Conservation (phyloP, 2,888 invertebrate species). For the Leucozona laternaria region DNA sequence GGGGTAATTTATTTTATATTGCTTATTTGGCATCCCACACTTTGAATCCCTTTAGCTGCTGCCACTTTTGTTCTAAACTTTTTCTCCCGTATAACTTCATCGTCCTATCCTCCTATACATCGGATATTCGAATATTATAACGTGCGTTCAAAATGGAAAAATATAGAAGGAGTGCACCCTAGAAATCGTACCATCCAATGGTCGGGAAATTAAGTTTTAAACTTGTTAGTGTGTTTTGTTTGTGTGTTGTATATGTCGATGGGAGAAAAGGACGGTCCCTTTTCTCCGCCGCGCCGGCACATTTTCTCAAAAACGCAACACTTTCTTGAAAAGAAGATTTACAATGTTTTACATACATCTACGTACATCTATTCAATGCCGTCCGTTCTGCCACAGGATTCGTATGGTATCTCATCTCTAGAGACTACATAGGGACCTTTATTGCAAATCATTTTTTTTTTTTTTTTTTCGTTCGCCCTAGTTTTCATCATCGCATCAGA, state of each 20-base stretch:
- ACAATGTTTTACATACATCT: constrained; percentile 1
- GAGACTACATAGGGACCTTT: background rate
- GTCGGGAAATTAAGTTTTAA: constrained; percentile 60
- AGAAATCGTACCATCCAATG: constrained; percentile 40
- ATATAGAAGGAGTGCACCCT: background rate
- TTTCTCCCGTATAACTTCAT: constrained; percentile 26
- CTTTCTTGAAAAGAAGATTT: constrained; percentile 5
- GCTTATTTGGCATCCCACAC: constrained; percentile 29
- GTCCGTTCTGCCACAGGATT: background rate
- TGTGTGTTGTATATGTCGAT: background rate
- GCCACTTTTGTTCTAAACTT: background rate
- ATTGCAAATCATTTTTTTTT: constrained; percentile 18
- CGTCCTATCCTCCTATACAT: background rate
- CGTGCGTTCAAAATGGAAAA: constrained; percentile 48
- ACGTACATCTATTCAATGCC: background rate
- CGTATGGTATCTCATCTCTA: constrained; percentile 9
- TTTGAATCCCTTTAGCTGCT: background rate
- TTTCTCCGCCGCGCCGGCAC: background rate
- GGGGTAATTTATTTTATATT: constrained; percentile 54
- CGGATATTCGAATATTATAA: constrained; percentile 1
- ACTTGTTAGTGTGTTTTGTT: constrained; percentile 26
- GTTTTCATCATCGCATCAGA: constrained; percentile 30
- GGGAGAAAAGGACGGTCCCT: background rate
- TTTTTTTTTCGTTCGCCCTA: background rate
- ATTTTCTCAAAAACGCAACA: constrained; percentile 21